Evolutionary conservation across 2,797 vertebrate species (phyloP).

Genomic region (Prunella strophiata): DNA sequence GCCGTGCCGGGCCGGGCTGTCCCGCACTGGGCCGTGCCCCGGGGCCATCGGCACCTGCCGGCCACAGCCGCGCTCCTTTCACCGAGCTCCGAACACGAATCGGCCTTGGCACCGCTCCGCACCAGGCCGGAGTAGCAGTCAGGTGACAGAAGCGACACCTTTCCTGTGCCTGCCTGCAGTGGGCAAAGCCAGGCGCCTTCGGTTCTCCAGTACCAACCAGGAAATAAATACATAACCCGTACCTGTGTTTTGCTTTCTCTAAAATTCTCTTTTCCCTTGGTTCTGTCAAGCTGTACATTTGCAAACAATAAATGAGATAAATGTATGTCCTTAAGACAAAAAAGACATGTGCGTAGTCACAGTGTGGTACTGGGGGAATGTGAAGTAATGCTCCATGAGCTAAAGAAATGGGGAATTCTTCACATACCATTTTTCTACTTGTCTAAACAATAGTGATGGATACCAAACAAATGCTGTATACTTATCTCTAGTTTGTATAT

Average conservation of each 20-base stretch:
- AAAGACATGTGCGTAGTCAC: not conserved
- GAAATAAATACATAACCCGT: not conserved
- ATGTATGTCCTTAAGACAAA: not conserved
- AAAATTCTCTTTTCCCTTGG: not conserved
- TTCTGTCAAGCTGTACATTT: not conserved
- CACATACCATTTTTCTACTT: not conserved
- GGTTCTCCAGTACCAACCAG: not conserved
- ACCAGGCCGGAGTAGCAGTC: not conserved
- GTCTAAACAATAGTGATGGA: not conserved
- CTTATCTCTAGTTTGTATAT: not conserved
- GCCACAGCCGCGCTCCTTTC: accelerated
- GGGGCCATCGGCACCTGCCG: accelerated
- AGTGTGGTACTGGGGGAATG: not conserved
- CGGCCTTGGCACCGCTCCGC: not conserved
- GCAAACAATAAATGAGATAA: not conserved
- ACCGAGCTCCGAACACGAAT: not conserved
- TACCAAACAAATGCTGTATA: not conserved
- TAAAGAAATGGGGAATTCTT: not conserved
- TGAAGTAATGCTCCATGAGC: not conserved
- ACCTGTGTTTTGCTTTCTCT: not conserved
- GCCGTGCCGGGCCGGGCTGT: not conserved
- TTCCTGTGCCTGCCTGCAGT: not conserved
- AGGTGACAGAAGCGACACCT: not conserved
- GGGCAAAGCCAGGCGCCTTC: not conserved
- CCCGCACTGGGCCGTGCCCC: too few relatives aligned